Percentiles rank a stretch among this genome's conserved stretches.
phyloP scores from a whole-genome alignment of 2,113 vertebrate species.

The Eulemur macaco region DNA sequence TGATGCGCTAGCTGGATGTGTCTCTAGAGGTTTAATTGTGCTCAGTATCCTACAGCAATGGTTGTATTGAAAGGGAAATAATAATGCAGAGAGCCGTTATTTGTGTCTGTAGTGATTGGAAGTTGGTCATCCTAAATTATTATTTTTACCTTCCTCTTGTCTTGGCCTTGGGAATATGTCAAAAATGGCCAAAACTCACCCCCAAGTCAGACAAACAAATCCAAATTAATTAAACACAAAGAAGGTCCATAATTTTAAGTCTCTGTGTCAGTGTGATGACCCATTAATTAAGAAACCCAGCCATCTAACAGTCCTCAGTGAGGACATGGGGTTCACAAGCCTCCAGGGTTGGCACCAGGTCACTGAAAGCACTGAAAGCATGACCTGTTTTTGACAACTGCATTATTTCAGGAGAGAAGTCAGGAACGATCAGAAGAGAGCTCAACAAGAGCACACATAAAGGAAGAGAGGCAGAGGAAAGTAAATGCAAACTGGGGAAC shows the following conservation, averaged over 20 bases:
- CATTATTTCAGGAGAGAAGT: constrained; percentile 6
- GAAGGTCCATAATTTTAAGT: not conserved
- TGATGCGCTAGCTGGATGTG: not conserved
- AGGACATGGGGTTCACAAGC: not conserved
- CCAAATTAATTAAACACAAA: constrained; percentile 8
- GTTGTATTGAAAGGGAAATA: constrained; percentile 45
- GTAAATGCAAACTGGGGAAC: not conserved
- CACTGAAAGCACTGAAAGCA: not conserved
- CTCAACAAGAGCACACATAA: not conserved
- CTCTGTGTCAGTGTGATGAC: not conserved
- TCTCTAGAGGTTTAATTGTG: constrained; percentile 1
- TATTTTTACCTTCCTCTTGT: constrained; percentile 28
- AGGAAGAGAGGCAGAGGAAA: not conserved
- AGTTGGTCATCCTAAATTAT: constrained; percentile 42
- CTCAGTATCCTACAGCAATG: not conserved
- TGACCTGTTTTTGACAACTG: not conserved
- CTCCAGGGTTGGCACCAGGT: not conserved
- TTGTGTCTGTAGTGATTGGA: not conserved
- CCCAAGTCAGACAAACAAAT: constrained; percentile 32
- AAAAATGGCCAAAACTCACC: constrained; percentile 33
- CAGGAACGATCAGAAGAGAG: not conserved
- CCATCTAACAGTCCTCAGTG: not conserved
- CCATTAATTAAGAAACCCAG: not conserved
- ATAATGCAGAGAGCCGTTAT: not conserved
- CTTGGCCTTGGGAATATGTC: constrained; percentile 1